Percentiles rank a stretch among this genome's conserved stretches.
Conservation (phyloP, 2,113 vertebrate species). For the Gobius niger region DNA sequence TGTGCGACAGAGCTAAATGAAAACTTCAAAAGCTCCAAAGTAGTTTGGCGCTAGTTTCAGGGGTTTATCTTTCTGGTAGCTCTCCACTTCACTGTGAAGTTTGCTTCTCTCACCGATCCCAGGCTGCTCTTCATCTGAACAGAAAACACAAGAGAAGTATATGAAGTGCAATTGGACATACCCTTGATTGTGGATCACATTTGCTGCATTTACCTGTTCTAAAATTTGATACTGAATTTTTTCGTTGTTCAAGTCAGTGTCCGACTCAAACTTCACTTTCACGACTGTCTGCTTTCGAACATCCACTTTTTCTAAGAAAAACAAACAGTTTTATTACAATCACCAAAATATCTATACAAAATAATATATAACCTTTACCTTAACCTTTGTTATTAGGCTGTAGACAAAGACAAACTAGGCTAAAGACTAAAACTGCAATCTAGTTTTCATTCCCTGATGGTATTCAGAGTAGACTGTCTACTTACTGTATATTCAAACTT, state of each 20-base stretch:
- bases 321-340: too few species aligned
- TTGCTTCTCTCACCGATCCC: neutral
- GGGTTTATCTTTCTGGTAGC: neutral
- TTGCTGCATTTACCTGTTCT: neutral
- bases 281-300: neutral
- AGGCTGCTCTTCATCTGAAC: neutral
- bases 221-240: conserved; percentile 10
- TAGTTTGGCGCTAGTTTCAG: neutral
- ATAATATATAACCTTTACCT: too few species aligned
- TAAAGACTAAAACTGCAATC: too few species aligned
- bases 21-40: too few species aligned
- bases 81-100: neutral
- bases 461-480: too few species aligned
- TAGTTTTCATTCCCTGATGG: too few species aligned
- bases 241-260: neutral
- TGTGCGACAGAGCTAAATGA: too few species aligned
- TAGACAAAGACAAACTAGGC: too few species aligned
- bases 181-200: neutral
- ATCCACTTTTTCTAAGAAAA: neutral
- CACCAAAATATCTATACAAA: too few species aligned
- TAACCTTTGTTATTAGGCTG: too few species aligned
- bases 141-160: neutral
- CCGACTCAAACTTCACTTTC: neutral
- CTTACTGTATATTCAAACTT: too few species aligned
- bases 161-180: neutral